Conservation (phyloP, 1,140 invertebrate genomes). For the Megalopta genalis region DNA sequence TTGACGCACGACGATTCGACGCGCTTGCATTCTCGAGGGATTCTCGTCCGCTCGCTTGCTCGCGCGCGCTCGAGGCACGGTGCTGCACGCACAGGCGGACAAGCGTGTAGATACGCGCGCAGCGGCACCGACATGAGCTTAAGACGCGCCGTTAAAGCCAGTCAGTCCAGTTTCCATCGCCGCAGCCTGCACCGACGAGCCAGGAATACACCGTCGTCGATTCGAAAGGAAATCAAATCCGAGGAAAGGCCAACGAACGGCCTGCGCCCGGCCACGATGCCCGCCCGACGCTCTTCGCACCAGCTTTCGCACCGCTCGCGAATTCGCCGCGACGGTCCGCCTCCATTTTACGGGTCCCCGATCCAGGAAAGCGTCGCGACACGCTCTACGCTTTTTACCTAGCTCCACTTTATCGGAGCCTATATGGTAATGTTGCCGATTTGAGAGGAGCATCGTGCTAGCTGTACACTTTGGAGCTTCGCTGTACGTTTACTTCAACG, state of each 20-base stretch:
- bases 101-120: constrained; percentile 27
- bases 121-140: constrained; percentile 49
- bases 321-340: no score
- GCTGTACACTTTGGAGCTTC: no score
- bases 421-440: no score
- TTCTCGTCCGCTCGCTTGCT: constrained; percentile 17
- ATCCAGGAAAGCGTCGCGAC: no score
- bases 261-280: constrained; percentile 43
- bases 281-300: background rate
- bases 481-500: no score
- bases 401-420: no score
- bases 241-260: constrained; percentile 67
- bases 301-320: no score
- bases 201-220: constrained; percentile 49
- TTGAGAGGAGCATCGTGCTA: no score
- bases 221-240: constrained; percentile 69
- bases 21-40: constrained; percentile 63
- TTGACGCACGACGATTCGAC: constrained; percentile 67
- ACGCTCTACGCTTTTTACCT: no score
- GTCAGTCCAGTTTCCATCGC: constrained; percentile 70
- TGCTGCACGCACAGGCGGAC: background rate
- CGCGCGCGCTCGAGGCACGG: no score
- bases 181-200: constrained; percentile 58
- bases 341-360: no score
- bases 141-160: constrained; percentile 68